phyloP scores from a whole-genome alignment of 2,113 vertebrate species.

The Ammodramus savannarum region DNA sequence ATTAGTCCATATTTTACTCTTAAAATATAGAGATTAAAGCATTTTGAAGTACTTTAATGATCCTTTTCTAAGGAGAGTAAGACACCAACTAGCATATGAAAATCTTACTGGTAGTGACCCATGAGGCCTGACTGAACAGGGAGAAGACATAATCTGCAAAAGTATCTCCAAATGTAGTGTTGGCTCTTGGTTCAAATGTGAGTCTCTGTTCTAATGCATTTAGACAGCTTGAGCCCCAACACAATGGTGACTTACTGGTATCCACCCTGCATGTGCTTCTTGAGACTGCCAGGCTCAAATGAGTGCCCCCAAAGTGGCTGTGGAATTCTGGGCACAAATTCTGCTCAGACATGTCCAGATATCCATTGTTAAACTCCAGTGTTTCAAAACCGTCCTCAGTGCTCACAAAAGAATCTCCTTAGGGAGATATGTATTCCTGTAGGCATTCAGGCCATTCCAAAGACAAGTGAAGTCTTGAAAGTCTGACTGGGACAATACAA shows the following conservation, averaged over 20 bases:
- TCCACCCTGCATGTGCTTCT: neutral
- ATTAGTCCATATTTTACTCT: neutral
- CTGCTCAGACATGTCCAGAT: neutral
- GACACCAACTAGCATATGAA: neutral
- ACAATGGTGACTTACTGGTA: neutral
- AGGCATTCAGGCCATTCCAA: neutral
- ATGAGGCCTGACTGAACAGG: neutral
- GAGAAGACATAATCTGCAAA: neutral
- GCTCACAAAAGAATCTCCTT: neutral
- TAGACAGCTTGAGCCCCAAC: neutral
- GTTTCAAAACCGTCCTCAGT: neutral
- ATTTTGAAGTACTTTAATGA: neutral
- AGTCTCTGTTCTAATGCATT: neutral
- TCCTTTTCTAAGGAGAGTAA: neutral
- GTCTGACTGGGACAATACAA: neutral
- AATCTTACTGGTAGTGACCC: neutral
- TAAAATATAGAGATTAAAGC: neutral
- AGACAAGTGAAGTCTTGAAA: neutral
- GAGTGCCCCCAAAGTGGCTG: neutral
- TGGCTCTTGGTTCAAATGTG: neutral
- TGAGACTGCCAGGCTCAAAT: neutral
- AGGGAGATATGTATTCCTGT: neutral
- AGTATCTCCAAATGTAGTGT: neutral
- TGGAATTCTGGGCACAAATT: neutral
- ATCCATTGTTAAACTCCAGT: neutral